Evolutionary conservation across 2,113 vertebrate species (phyloP).

Genomic region (Meleagris gallopavo): DNA sequence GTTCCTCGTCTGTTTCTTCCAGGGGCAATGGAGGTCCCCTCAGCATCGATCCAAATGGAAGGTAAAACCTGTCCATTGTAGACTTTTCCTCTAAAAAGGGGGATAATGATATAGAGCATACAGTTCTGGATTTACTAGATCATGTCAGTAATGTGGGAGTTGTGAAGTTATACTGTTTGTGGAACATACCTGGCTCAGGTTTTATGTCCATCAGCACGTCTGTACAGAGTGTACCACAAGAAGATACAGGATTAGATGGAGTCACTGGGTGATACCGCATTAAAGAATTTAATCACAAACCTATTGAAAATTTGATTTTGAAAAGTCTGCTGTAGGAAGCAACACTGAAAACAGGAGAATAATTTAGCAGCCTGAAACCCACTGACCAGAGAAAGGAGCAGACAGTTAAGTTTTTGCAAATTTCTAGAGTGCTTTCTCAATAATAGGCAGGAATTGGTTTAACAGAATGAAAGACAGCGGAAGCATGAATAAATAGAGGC

Average conservation of each 20-base stretch:
- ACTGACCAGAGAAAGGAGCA: not conserved
- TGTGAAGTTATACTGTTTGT: not conserved
- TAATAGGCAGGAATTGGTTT: not conserved
- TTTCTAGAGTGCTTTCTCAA: not conserved
- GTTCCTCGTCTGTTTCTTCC: not conserved
- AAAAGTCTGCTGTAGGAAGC: not conserved
- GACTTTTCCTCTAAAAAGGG: not conserved
- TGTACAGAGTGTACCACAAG: not conserved
- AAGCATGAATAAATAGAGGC: not conserved
- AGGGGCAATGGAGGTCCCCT: not conserved
- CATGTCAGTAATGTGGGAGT: fast-evolving
- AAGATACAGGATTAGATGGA: not conserved
- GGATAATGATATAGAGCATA: not conserved
- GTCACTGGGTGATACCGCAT: not conserved
- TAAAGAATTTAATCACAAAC: not conserved
- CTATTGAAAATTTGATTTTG: not conserved
- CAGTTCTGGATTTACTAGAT: not conserved
- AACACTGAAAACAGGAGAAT: not conserved
- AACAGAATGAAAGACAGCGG: not conserved
- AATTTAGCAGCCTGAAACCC: not conserved
- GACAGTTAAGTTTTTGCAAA: not conserved
- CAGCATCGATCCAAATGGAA: not conserved
- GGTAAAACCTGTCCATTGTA: not conserved
- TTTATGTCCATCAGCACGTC: fast-evolving
- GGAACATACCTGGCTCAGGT: not conserved